phyloP scores from a whole-genome alignment of 2,113 vertebrate species.

The Megaleporinus macrocephalus region DNA sequence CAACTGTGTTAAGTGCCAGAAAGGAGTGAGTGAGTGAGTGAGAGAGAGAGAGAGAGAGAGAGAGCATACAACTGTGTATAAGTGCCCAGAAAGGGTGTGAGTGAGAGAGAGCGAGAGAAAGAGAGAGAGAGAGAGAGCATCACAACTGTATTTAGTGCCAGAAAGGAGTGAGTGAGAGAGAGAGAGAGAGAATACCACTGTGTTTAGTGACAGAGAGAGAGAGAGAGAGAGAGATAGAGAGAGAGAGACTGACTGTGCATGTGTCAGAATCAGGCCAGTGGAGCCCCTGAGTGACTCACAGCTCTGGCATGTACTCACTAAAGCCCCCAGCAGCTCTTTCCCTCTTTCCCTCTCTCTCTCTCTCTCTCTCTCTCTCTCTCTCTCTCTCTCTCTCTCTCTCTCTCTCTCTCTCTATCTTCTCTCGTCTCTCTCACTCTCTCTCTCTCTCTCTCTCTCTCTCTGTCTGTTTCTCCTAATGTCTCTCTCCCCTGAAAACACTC shows the following conservation, averaged over 20 bases:
- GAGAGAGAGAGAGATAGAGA: background rate
- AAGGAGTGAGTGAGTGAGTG: too few relatives aligned
- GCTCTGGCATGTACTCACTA: constrained; percentile 49
- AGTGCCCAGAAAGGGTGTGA: too few relatives aligned
- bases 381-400: background rate
- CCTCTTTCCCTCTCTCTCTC: background rate
- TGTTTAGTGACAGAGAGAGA: background rate
- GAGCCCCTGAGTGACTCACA: constrained; percentile 54
- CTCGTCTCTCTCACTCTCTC: background rate
- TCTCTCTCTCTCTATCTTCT: background rate
- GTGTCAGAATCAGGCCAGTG: constrained; percentile 31
- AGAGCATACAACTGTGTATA: too few relatives aligned
- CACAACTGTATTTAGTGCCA: too few relatives aligned
- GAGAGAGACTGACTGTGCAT: constrained; percentile 1
- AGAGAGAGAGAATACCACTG: background rate
- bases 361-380: background rate
- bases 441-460: background rate
- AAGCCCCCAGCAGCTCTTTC: constrained; percentile 44
- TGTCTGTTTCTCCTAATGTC: too few relatives aligned
- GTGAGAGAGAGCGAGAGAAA: background rate
- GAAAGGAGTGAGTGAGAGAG: too few relatives aligned
- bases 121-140: background rate
- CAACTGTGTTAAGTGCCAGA: too few relatives aligned
- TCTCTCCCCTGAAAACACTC: constrained; percentile 31
- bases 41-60: too few relatives aligned